Evolutionary conservation across 1,140 invertebrate species (phyloP), one percentile per base, ranked within the genome.

Genomic region (Drosophila sproati): DNA sequence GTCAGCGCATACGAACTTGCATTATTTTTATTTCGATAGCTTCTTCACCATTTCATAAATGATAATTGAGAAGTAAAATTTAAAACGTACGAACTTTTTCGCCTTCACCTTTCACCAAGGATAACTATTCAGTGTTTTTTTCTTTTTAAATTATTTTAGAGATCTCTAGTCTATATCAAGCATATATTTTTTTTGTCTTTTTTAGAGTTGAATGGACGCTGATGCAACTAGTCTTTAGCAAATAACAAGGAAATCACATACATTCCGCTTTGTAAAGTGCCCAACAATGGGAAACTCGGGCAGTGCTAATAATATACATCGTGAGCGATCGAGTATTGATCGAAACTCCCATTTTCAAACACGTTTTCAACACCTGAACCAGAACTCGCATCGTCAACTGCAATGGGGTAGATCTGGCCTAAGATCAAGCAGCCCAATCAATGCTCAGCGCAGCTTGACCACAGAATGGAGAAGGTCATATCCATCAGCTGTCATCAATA

Each of bases 261-360:
- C 20, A 0, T 20, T 20, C 20, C 20, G 20, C 20, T 20, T 20
- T 20, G 20, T 20, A 55, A 56, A 41, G 4, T 34, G 28, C 41
- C 32, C 7, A 28, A 29, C 60, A 8, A 80, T 80, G 78, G 78
- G 78, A 20, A 80, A 80, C 35, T 80, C 78, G 10, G 78, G 78
- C 35, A 80, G 78, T 43, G 61, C 78, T 4, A 57, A 76, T 39
- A 75, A 80, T 34, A 48, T 80, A 12, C 60, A 55, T 29, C 43
- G 48, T 10, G 77, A 70, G 20, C 51, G 73, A 62, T 72, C 57
- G 3, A 54, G 20, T 8, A 55, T 54, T 7, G 51, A 71, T 39
- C 70, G 56, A 35, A 77, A 41, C 20, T 62, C 72, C 2, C 57
- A 79, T n/a, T 61, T 67, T 52, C 83, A 91, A 37, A 76, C 91